Base-by-base conservation (phyloP, 2,888 invertebrate species). In the Eurois occulta region DNA sequence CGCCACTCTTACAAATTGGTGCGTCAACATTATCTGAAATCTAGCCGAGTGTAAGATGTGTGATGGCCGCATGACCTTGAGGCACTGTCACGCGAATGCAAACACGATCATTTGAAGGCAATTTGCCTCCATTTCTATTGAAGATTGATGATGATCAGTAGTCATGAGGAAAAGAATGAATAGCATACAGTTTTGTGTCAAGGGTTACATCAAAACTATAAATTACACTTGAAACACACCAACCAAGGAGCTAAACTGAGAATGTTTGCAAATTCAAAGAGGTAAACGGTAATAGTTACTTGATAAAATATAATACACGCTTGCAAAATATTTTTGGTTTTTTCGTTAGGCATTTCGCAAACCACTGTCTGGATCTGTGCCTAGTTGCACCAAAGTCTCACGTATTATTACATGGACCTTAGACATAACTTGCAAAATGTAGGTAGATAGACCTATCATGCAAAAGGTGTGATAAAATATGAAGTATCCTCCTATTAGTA, bases 31-130 rank as follows among this genome's bases (percentile, higher is more conserved):
- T 80, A 87, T 88, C 83, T 77, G 41, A 80, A 84, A 87, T 83
- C 82, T 80, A 86, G 65, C 52, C 55, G 41, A 52, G 77, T 81
- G 78, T 81, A n/a, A 67, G 71, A 73, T 78, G 72, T 80, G 24
- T 77, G 78, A 75, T 75, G 83, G 46, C 79, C 76, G 69, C 62
- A 78, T 87, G 87, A 89, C 89, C 89, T 88, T 89, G 69, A 32
- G 55, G 0, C 10, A 60, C 55, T 77, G 78, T 88, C 87, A 87
- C 81, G 89, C 88, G 83, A 87, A 86, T 83, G 72, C 72, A 86
- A 75, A 71, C 70, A 67, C 43, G 38, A 65, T 28, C 48, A 69
- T 46, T 72, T 55, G 32, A 24, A 48, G 60, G 62, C 16, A 72
- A 72, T 58, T 72, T 77, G 24, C 11, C 4, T 62, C 1, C 43